Percentiles rank a stretch among this genome's conserved stretches.
phyloP scores from a whole-genome alignment of 2,113 vertebrate species.

The Vanacampus margaritifer region DNA sequence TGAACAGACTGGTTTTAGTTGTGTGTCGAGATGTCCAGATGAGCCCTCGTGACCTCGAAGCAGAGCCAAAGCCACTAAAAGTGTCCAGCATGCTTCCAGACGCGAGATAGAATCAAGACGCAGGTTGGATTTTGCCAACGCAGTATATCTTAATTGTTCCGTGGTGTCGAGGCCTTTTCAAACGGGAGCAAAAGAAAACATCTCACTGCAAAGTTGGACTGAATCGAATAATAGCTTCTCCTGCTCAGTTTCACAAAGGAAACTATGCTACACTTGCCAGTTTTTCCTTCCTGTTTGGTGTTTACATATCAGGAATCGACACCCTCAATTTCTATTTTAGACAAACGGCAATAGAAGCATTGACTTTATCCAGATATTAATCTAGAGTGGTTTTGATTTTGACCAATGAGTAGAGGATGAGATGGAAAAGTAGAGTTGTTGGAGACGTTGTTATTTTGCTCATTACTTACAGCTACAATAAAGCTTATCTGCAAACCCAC shows the following conservation, averaged over 20 bases:
- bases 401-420: not conserved
- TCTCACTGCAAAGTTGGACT: not conserved
- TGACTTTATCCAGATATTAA: constrained; percentile 4
- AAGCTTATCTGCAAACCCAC: constrained; percentile 15
- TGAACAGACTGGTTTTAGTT: not conserved
- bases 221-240: not conserved
- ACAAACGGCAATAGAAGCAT: constrained; percentile 2
- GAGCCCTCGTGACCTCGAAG: constrained; percentile 35
- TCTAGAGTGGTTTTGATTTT: not conserved
- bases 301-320: not conserved
- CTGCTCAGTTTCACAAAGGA: not conserved
- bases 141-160: constrained; percentile 30
- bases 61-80: constrained; percentile 15
- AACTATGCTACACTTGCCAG: not conserved
- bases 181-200: constrained; percentile 32
- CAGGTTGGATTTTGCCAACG: constrained; percentile 14
- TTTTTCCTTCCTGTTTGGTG: not conserved
- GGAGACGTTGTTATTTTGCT: not conserved
- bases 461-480: constrained; percentile 11
- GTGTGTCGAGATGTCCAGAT: constrained; percentile 13
- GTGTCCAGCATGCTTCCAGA: constrained; percentile 21
- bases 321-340: not conserved
- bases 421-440: constrained; percentile 7
- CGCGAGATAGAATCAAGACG: constrained; percentile 4
- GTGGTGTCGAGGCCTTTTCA: constrained; percentile 8